phyloP scores from a whole-genome alignment of 2,888 invertebrate genomes.

The Diaprepes abbreviatus region DNA sequence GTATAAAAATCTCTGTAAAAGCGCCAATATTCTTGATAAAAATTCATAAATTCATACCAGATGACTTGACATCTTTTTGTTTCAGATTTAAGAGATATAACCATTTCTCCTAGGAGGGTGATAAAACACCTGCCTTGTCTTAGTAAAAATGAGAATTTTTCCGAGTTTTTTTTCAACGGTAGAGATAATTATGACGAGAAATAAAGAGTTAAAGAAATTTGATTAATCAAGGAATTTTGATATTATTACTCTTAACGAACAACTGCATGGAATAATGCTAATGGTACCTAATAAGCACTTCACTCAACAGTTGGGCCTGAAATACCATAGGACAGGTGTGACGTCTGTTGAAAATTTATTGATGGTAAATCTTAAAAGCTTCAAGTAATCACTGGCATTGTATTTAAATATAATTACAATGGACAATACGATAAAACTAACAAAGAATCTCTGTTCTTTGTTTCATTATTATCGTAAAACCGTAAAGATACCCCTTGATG shows the following conservation, averaged over 20 bases:
- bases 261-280: background rate
- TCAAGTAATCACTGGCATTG: constrained; percentile 1
- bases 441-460: constrained; percentile 9
- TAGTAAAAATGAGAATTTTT: no score
- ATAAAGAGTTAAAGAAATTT: no score
- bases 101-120: no score
- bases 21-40: no score
- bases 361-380: constrained; percentile 9
- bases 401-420: constrained; percentile 23
- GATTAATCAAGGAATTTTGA: no score
- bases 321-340: constrained; percentile 5
- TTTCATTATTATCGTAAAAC: constrained; percentile 1
- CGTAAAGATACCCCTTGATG: background rate
- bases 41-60: no score
- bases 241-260: background rate
- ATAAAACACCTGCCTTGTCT: no score
- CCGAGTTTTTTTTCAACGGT: no score
- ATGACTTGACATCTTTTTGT: no score
- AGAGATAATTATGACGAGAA: no score
- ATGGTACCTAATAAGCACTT: constrained; percentile 1
- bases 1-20: no score
- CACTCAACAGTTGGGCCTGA: background rate
- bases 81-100: no score
- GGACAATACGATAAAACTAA: background rate
- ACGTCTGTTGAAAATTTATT: constrained; percentile 15